Conservation (phyloP, 2,888 invertebrate genomes). For the Apotomis betuletana region DNA sequence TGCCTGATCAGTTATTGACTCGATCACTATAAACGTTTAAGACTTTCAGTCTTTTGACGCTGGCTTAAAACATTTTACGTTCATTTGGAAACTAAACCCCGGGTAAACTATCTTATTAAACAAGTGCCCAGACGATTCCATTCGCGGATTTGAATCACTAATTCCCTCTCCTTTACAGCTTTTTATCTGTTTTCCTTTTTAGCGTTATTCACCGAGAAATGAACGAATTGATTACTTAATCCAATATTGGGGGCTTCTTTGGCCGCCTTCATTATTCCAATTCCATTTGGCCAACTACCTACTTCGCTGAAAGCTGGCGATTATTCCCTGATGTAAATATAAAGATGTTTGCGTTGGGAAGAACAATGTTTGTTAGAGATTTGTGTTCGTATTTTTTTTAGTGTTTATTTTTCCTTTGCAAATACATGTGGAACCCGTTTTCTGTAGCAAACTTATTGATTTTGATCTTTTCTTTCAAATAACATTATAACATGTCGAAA, state of each 20-base stretch:
- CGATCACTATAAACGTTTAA: no score
- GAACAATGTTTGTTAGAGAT: not conserved
- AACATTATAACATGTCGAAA: no score
- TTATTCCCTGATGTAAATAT: constrained; percentile 35
- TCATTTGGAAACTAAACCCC: not conserved
- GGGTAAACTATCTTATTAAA: constrained; percentile 19
- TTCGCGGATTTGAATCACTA: constrained; percentile 42
- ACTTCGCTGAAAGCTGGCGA: constrained; percentile 31
- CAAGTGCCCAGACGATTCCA: constrained; percentile 25
- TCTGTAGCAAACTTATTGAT: no score
- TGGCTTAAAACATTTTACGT: not conserved
- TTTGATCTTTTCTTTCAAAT: no score
- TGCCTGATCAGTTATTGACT: no score
- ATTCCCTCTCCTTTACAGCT: constrained; percentile 42
- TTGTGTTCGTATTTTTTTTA: not conserved
- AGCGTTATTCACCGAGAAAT: constrained; percentile 51
- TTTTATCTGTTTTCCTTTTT: constrained; percentile 48
- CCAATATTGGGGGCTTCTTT: constrained; percentile 53
- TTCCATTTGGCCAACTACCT: constrained; percentile 43
- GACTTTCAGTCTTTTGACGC: no score
- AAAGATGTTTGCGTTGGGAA: constrained; percentile 28
- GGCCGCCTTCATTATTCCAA: constrained; percentile 52
- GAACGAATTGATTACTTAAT: constrained; percentile 57
- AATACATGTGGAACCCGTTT: no score
- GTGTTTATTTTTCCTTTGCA: not conserved